Percentiles rank a stretch among this genome's conserved stretches.
Evolutionary conservation across 1,140 invertebrate genomes (phyloP).

Genomic region (Vollenhovia emeryi): DNA sequence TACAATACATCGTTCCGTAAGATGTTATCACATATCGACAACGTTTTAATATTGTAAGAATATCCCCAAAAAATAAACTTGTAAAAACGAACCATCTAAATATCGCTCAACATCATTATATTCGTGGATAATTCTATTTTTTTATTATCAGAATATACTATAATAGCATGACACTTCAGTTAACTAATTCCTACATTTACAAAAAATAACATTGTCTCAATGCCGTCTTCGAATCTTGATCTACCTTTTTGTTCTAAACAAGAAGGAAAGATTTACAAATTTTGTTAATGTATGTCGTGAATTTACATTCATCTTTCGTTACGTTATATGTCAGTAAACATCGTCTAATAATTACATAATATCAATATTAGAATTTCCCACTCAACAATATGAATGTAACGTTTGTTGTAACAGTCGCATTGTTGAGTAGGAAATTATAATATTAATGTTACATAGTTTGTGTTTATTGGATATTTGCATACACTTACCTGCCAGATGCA

Average conservation of each 20-base stretch:
- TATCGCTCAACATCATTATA: not conserved
- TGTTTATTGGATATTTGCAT: not conserved
- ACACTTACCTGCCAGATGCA: not conserved
- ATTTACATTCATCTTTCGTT: not conserved
- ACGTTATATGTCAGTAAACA: no score
- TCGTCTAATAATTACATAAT: no score
- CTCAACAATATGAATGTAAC: no score
- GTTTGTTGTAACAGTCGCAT: no score
- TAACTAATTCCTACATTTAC: not conserved
- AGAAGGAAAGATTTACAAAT: not conserved
- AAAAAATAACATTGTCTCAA: not conserved
- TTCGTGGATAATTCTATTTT: not conserved
- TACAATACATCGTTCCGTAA: no score
- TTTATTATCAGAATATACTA: slow-evolving; percentile 1
- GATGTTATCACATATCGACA: no score
- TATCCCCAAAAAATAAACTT: no score
- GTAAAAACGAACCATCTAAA: no score
- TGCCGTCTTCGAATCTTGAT: not conserved
- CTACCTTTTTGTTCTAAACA: not conserved
- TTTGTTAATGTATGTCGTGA: not conserved
- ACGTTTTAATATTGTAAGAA: no score
- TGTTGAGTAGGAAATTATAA: no score
- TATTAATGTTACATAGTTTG: no score
- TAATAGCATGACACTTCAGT: not conserved
- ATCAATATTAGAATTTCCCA: no score